phyloP scores from a whole-genome alignment of 2,797 vertebrate species.

The Menidia menidia region DNA sequence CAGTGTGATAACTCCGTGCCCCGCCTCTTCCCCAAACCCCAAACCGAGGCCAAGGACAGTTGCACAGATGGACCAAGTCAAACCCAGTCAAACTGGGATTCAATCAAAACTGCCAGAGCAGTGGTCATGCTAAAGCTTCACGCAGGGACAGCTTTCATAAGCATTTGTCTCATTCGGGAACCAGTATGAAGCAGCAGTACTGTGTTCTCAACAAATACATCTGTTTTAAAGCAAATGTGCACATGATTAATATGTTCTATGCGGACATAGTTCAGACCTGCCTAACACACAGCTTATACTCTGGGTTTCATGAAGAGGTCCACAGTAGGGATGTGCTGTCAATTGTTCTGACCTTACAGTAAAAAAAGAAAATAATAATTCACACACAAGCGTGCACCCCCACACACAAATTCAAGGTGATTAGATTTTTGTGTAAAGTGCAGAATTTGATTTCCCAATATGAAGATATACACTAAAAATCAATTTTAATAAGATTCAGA shows the following conservation, averaged over 20 bases:
- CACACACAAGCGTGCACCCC: not conserved
- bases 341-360: not conserved
- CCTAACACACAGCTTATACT: not conserved
- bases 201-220: slow-evolving; percentile 65
- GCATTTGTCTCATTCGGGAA: slow-evolving; percentile 71
- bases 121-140: slow-evolving; percentile 67
- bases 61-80: slow-evolving; percentile 79
- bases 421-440: slow-evolving; percentile 9
- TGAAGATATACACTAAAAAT: slow-evolving; percentile 1
- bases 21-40: slow-evolving; percentile 55
- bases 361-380: not conserved
- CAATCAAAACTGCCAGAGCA: slow-evolving; percentile 71
- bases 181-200: slow-evolving; percentile 46
- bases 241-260: slow-evolving; percentile 29
- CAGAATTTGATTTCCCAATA: slow-evolving; percentile 17
- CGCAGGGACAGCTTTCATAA: slow-evolving; percentile 69
- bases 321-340: not conserved
- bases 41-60: slow-evolving; percentile 78
- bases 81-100: slow-evolving; percentile 72
- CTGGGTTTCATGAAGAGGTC: slow-evolving; percentile 1
- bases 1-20: slow-evolving; percentile 70
- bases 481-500: slow-evolving; percentile 18
- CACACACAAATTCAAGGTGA: not conserved
- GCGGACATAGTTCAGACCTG: slow-evolving; percentile 17
- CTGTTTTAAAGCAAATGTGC: slow-evolving; percentile 54